Evolutionary conservation across 2,797 vertebrate genomes (phyloP).

Genomic region (Takifugu ocellatus): DNA sequence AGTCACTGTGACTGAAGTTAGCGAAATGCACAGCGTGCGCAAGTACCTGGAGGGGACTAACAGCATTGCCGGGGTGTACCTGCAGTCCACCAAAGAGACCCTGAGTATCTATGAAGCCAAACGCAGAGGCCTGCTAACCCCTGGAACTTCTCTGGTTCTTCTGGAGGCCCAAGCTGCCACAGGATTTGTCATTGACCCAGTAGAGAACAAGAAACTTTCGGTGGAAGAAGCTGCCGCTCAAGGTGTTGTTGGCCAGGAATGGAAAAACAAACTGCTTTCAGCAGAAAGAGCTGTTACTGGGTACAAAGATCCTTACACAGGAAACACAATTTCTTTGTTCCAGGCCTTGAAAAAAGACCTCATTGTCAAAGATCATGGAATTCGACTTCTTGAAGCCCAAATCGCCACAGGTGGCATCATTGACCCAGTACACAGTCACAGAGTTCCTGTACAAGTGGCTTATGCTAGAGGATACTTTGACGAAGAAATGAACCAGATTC

Average conservation of each 20-base stretch:
- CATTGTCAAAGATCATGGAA: slow-evolving; percentile 74
- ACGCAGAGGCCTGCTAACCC: not conserved
- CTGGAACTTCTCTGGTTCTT: slow-evolving; percentile 63
- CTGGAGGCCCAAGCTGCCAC: slow-evolving; percentile 76
- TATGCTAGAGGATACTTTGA: slow-evolving; percentile 78
- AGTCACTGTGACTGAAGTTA: slow-evolving; percentile 57
- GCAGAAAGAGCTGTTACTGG: slow-evolving; percentile 83
- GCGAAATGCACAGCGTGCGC: slow-evolving; percentile 55
- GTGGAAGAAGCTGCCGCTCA: slow-evolving; percentile 54
- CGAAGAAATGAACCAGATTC: slow-evolving; percentile 76
- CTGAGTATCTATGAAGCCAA: slow-evolving; percentile 54
- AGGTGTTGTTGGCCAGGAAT: slow-evolving; percentile 70
- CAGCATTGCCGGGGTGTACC: slow-evolving; percentile 64
- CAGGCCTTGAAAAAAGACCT: slow-evolving; percentile 86
- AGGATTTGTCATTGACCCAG: slow-evolving; percentile 64
- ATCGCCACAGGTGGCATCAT: slow-evolving; percentile 85
- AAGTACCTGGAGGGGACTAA: slow-evolving; percentile 67
- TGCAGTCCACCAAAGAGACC: slow-evolving; percentile 67
- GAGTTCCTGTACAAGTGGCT: slow-evolving; percentile 78
- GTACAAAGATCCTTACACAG: slow-evolving; percentile 82
- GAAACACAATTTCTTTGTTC: slow-evolving; percentile 78
- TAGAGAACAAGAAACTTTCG: slow-evolving; percentile 50
- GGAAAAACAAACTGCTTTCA: slow-evolving; percentile 79
- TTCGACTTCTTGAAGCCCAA: slow-evolving; percentile 84
- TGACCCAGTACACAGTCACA: slow-evolving; percentile 79